Conservation (phyloP, 2,888 invertebrate genomes). For the Tanypteryx hageni region DNA sequence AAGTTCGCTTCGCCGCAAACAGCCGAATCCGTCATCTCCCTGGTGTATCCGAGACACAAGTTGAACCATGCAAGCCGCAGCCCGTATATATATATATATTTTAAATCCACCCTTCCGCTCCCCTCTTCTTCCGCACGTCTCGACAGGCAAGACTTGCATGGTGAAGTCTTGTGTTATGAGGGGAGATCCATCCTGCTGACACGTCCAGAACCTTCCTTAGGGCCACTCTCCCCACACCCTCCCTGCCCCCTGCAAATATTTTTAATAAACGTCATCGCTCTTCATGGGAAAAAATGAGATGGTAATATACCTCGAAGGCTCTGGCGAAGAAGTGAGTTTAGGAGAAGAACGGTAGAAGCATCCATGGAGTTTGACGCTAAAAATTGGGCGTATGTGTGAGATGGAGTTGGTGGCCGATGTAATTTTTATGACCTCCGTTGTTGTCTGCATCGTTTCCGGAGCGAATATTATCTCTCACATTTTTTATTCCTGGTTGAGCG, state of each 20-base stretch:
- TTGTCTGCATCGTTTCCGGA: not conserved
- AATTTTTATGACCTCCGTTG: not conserved
- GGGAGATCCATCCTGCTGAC: not conserved
- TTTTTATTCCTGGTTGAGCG: not conserved
- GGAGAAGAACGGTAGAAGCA: not conserved
- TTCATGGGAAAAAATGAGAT: not conserved
- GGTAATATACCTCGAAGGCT: not conserved
- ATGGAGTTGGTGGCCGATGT: not conserved
- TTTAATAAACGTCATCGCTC: not conserved
- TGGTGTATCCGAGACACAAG: not conserved
- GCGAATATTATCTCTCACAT: not conserved
- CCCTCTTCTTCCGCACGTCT: not conserved
- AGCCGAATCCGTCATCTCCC: not conserved
- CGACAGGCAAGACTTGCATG: not conserved
- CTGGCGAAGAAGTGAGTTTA: not conserved
- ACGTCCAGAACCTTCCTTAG: not conserved
- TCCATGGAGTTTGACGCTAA: not conserved
- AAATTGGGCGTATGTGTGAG: not conserved
- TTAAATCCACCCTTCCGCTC: not conserved
- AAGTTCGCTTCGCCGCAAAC: too few species aligned
- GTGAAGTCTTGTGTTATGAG: not conserved
- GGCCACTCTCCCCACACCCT: too few species aligned
- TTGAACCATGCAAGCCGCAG: slow-evolving; percentile 14
- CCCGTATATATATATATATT: not conserved
- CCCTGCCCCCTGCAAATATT: too few species aligned